Evolutionary conservation across 2,888 invertebrate genomes (phyloP).

Genomic region (Alitta virens): DNA sequence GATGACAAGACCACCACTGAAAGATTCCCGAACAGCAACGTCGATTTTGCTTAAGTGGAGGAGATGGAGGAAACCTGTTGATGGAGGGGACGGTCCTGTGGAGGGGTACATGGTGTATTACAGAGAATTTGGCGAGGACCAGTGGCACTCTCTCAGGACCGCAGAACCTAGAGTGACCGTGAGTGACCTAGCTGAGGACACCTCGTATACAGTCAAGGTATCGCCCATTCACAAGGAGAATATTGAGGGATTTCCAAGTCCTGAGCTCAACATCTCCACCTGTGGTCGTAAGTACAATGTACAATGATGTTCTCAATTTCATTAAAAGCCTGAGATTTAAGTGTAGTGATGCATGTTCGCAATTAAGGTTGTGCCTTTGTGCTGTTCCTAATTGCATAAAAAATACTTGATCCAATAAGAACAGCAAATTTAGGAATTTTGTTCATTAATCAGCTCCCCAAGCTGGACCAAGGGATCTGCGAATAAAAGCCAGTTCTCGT

Average conservation of each 20-base stretch:
- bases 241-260: constrained; percentile 21
- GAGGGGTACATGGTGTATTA: constrained; percentile 25
- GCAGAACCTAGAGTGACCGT: background rate
- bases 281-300: constrained; percentile 27
- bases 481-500: no score
- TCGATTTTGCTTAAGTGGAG: constrained; percentile 24
- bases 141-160: background rate
- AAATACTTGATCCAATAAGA: no score
- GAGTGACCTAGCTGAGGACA: constrained; percentile 5
- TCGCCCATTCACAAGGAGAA: constrained; percentile 24
- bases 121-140: background rate
- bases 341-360: no score
- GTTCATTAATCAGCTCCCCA: background rate
- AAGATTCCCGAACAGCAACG: constrained; percentile 12
- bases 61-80: constrained; percentile 22
- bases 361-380: no score
- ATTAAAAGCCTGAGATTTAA: no score
- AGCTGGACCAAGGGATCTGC: background rate
- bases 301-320: no score
- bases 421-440: background rate
- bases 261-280: constrained; percentile 18
- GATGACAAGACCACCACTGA: constrained; percentile 17
- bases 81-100: constrained; percentile 27
- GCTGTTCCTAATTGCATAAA: no score
- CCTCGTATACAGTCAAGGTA: constrained; percentile 23